Evolutionary conservation across 1,140 invertebrate species (phyloP), one percentile per base, ranked within the genome.

Genomic region (Chrysoperla carnea): DNA sequence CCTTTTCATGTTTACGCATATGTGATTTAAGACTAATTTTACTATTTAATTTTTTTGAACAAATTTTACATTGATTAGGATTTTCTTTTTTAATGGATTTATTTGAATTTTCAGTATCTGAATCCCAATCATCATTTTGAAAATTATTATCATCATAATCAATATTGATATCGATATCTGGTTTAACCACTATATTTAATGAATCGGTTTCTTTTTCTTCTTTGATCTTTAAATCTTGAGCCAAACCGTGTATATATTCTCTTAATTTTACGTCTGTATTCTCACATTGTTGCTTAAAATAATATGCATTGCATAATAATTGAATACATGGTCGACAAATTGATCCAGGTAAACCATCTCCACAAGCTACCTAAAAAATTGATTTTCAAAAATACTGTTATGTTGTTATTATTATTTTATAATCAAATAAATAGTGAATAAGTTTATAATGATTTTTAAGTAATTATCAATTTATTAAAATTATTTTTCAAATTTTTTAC

Each of bases 191-290:
- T 36, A 58, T 58, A 45, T 50, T 48, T 42, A 50, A 49, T 36
- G 45, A 41, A 36, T 44, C 40, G 13, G 43, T 41, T 17, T 50
- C 39, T 5, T 38, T 41, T 41, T 49, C 48, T 37, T 48, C 39
- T 37, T 53, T 52, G n/a, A 51, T 48, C 8, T 37, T 38, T 9
- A 38, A 28, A 39, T 47, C 44, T 1, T 49, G 29, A 9, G 36
- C 23, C 9, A 12, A 11, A 37, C 48, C 39, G 38, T 52, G 49
- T 1, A 48, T 45, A 14, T 57, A 38, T 44, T 55, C 48, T 40
- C 58, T 41, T 36, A 61, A 79, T 9, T 78, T 81, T n/a, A 49
- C 46, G 46, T 64, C 62, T 15, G 59, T 55, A 46, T 58, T 61
- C 49, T 63, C 56, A 48, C 59, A 62, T 39, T 60, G 58, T 44